Percentiles rank a stretch among this genome's conserved stretches.
These are phyloP conservation scores for Hofmannophila pseudospretella DNA, from an alignment of 2,888 invertebrate species.

Conservation along the genomic window DNA sequence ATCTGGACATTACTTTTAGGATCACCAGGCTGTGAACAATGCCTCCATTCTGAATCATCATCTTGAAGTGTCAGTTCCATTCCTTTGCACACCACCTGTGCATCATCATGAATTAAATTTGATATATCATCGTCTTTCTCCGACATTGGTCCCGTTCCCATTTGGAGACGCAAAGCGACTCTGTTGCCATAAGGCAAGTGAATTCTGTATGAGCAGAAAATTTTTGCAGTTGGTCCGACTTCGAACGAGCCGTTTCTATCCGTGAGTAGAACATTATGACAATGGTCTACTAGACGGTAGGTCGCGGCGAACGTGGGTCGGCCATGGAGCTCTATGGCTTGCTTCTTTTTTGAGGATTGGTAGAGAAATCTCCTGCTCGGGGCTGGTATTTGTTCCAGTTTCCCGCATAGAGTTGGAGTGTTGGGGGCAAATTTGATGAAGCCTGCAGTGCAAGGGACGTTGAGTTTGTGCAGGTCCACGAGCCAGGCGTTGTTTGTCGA, in stretches of 20 bases:
- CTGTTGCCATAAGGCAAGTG: slow-evolving; percentile 84
- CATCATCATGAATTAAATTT: slow-evolving; percentile 56
- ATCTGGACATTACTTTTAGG: slow-evolving; percentile 77
- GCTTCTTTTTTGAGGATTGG: slow-evolving; percentile 66
- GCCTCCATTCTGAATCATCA: slow-evolving; percentile 76
- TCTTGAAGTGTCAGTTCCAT: slow-evolving; percentile 78
- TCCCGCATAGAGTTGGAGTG: slow-evolving; percentile 79
- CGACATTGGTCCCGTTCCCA: slow-evolving; percentile 67
- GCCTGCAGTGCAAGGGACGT: slow-evolving; percentile 82
- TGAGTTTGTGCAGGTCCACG: slow-evolving; percentile 81
- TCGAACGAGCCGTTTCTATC: slow-evolving; percentile 82
- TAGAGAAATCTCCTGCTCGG: slow-evolving; percentile 79
- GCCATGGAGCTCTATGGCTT: slow-evolving; percentile 77
- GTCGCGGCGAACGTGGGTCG: slow-evolving; percentile 81
- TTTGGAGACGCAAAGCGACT: slow-evolving; percentile 79
- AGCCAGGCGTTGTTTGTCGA: slow-evolving; percentile 76
- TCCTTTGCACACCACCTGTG: slow-evolving; percentile 68
- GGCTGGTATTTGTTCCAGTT: slow-evolving; percentile 81
- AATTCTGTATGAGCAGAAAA: slow-evolving; percentile 83
- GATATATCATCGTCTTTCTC: slow-evolving; percentile 48
- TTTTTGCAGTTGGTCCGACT: slow-evolving; percentile 76
- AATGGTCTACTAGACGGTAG: slow-evolving; percentile 84
- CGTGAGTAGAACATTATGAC: slow-evolving; percentile 82
- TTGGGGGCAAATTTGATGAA: slow-evolving; percentile 78
- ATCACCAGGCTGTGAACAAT: slow-evolving; percentile 79